Base-by-base conservation (phyloP, 1,140 invertebrate genomes). In the Achatina immaculata region DNA sequence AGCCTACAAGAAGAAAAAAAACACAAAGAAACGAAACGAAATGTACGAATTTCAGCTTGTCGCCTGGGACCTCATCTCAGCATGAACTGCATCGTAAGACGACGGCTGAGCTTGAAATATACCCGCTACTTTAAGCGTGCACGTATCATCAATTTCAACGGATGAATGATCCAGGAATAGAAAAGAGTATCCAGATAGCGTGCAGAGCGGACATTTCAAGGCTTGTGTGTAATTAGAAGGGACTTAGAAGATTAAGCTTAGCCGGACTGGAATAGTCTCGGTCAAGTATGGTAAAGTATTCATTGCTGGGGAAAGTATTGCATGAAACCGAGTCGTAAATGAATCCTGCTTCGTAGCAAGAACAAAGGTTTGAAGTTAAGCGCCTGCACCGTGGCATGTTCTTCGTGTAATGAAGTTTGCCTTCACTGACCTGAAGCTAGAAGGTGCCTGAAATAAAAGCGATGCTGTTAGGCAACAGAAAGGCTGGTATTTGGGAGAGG, bases 211-310 rank as follows among this genome's bases (percentile, higher is more conserved):
- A 6, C 58, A 34, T 62, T 31, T 31, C 58, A 31, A n/a, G 28
- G 2, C n/a, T 6, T 2, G 19, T 6, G 28, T 31, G 28, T 62
- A 62, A 62, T 62, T 62, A 62, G 9, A 62, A 31, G 7, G 58
- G 58, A 28, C 24, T 19, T 55, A 62, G 58, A 28, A 31, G 31
- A 62, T 62, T 62, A 62, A 62, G n/a, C 31, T 28, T 7, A 62
- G 19, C 28, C 28, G 31, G 21, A 28, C 4, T 62, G 58, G 28
- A n/a, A n/a, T 62, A 62, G n/a, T 62, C 16, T 62, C 1, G 58
- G n/a, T 31, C 58, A 31, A 31, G 58, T 62, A 62, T 62, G 58
- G n/a, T 31, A n/a, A 31, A 31, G 58, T 62, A 62, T 62, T 62
- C 58, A 62, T 2, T 62, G n/a, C n/a, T 28, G 28, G 28, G 31